These are phyloP conservation scores for Eretmochelys imbricata DNA, from an alignment of 2,113 vertebrate genomes.

Conservation along the genomic window DNA sequence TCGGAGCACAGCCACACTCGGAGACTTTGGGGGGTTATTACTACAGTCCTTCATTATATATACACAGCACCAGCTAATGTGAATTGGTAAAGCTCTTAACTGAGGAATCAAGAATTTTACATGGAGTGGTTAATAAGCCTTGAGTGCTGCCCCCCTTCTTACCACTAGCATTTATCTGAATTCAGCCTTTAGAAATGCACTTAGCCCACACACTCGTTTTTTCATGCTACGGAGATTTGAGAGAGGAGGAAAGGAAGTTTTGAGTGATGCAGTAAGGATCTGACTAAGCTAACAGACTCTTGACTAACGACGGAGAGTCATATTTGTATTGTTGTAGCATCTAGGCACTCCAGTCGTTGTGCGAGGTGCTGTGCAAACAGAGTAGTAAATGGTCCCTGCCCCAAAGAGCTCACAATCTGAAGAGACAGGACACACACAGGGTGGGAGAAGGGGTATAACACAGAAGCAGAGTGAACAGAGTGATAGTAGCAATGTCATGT, in stretches of 20 bases:
- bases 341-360: neutral
- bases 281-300: neutral
- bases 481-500: neutral
- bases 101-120: neutral
- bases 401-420: neutral
- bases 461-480: neutral
- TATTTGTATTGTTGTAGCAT: neutral
- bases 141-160: neutral
- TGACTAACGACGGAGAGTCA: neutral
- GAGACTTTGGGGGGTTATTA: neutral
- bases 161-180: neutral
- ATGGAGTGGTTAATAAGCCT: neutral
- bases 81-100: neutral
- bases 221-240: neutral
- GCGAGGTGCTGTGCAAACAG: neutral
- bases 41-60: neutral
- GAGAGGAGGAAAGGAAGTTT: neutral
- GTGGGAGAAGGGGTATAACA: neutral
- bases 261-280: neutral
- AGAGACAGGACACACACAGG: neutral
- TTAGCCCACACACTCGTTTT: neutral
- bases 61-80: neutral
- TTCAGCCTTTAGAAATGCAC: neutral
- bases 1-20: rapidly evolving
- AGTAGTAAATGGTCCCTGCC: neutral